phyloP scores from a whole-genome alignment of 2,797 vertebrate genomes.

The Geotrypetes seraphini region DNA sequence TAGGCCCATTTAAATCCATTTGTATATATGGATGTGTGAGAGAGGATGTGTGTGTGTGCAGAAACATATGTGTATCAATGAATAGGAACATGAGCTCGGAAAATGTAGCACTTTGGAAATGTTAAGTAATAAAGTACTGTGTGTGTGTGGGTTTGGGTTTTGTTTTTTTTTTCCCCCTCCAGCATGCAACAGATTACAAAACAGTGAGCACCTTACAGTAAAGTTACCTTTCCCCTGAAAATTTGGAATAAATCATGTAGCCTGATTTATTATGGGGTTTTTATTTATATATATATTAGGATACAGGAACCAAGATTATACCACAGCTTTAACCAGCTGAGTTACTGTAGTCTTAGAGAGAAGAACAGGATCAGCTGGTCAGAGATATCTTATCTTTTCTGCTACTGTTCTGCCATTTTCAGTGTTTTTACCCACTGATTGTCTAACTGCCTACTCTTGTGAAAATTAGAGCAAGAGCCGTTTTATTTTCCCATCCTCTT shows the following conservation, averaged over 20 bases:
- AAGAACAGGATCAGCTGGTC: constrained; percentile 39
- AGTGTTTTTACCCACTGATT: constrained; percentile 39
- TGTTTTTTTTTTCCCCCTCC: too few species aligned
- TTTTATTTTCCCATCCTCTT: too few species aligned
- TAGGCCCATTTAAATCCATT: too few species aligned
- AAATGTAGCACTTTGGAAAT: constrained; percentile 60
- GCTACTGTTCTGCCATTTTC: constrained; percentile 47
- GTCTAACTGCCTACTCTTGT: constrained; percentile 42
- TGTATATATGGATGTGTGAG: too few species aligned
- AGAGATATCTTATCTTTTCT: constrained; percentile 17
- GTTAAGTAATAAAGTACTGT: constrained; percentile 55
- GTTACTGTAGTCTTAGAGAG: too few species aligned
- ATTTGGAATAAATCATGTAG: constrained; percentile 33
- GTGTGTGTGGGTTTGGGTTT: too few species aligned
- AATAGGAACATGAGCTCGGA: constrained; percentile 51
- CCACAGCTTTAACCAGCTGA: too few species aligned
- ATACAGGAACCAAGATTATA: constrained; percentile 42
- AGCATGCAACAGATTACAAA: constrained; percentile 49
- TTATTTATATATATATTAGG: constrained; percentile 50
- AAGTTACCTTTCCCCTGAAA: constrained; percentile 44
- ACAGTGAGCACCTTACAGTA: constrained; percentile 45
- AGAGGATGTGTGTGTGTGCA: too few species aligned
- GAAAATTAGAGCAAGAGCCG: constrained; percentile 44
- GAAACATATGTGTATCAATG: constrained; percentile 33
- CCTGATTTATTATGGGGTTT: constrained; percentile 37